These are phyloP conservation scores for Saguinus midas DNA, from an alignment of 2,113 vertebrate genomes.

Conservation along the genomic window DNA sequence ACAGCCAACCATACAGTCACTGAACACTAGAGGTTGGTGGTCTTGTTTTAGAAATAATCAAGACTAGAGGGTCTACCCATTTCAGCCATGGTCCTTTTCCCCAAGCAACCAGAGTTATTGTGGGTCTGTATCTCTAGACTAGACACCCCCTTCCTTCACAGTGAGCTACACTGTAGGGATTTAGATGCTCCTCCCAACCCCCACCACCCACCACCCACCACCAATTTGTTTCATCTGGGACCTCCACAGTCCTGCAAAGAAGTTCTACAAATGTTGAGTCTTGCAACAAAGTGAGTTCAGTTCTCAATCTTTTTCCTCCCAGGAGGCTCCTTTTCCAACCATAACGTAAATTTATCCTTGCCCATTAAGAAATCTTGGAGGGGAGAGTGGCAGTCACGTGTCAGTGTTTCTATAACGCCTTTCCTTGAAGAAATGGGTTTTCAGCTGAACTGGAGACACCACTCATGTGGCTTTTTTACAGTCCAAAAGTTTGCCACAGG, in stretches of 20 bases:
- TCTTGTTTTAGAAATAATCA: background rate
- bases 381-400: fast-evolving
- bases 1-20: background rate
- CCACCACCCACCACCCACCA: too few relatives aligned
- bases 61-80: too few relatives aligned
- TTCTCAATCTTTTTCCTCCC: background rate
- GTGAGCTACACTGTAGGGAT: background rate
- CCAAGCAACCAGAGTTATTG: background rate
- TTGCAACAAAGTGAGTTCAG: background rate
- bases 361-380: background rate
- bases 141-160: background rate
- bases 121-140: background rate
- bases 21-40: fast-evolving
- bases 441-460: background rate
- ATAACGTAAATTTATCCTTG: background rate
- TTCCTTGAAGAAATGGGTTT: background rate
- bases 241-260: background rate
- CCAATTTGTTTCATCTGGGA: background rate
- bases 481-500: background rate
- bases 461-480: background rate
- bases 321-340: background rate
- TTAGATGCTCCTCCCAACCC: background rate
- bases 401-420: background rate
- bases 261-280: background rate
- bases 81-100: background rate